Conservation (phyloP, 2,888 invertebrate genomes). For the Pheosia tremula region DNA sequence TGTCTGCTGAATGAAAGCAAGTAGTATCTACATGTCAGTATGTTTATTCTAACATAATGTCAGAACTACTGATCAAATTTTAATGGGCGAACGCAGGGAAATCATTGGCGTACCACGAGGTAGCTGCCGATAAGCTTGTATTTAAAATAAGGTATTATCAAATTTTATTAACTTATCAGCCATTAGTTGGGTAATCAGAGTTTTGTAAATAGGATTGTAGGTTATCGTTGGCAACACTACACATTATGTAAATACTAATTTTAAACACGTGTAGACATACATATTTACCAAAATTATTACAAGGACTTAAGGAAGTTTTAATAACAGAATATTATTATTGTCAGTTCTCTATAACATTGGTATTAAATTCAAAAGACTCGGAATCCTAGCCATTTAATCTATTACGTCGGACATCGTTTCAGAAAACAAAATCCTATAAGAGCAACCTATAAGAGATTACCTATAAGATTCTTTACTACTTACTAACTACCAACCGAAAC, state of each 20-base stretch:
- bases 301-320: too few relatives aligned
- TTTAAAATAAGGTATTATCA: too few relatives aligned
- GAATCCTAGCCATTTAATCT: too few relatives aligned
- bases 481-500: neutral
- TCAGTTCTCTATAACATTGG: neutral
- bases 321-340: too few relatives aligned
- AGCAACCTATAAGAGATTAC: too few relatives aligned
- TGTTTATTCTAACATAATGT: too few relatives aligned
- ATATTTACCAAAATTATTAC: neutral
- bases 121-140: too few relatives aligned
- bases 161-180: neutral
- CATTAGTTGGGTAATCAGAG: neutral
- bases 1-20: too few relatives aligned
- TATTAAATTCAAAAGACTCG: neutral
- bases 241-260: neutral
- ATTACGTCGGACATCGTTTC: neutral
- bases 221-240: neutral
- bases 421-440: neutral
- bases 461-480: neutral
- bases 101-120: too few relatives aligned
- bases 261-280: neutral
- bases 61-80: too few relatives aligned
- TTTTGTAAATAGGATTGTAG: neutral
- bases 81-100: too few relatives aligned
- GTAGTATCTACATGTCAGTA: too few relatives aligned